Evolutionary conservation across 2,113 vertebrate species (phyloP).

Genomic region (Athene noctua): DNA sequence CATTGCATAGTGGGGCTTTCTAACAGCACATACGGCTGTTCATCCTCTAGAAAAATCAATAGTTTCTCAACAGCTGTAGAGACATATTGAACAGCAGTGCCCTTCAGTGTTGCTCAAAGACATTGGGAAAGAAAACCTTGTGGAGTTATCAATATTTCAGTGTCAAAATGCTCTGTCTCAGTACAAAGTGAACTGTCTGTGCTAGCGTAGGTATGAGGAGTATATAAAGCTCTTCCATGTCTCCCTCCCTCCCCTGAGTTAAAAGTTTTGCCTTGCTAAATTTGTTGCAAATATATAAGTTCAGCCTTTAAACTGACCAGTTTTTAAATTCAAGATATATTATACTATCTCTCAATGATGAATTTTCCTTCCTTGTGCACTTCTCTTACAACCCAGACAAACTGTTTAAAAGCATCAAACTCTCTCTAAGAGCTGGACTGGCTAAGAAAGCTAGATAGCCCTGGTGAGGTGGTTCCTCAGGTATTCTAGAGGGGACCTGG

Average conservation of each 20-base stretch:
- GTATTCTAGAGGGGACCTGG: too few species aligned
- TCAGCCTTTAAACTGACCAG: not conserved
- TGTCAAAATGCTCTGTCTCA: not conserved
- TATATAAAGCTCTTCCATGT: not conserved
- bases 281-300: not conserved
- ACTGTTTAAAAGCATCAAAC: rapidly evolving
- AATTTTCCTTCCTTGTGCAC: not conserved
- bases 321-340: not conserved
- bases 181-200: not conserved
- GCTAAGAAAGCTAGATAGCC: not conserved
- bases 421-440: not conserved
- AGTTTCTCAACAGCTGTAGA: not conserved
- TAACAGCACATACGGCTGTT: not conserved
- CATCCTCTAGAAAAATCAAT: not conserved
- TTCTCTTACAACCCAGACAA: not conserved
- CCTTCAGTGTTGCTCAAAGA: slow-evolving; percentile 2
- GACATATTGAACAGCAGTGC: not conserved
- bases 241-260: not conserved
- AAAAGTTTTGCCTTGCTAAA: not conserved
- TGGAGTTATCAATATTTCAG: not conserved
- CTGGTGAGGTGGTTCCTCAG: not conserved
- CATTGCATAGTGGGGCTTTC: not conserved
- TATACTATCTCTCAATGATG: rapidly evolving
- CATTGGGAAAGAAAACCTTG: not conserved
- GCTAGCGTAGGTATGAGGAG: not conserved